Conservation (phyloP, 2,797 vertebrate species). For the Pantherophis vulpinus region DNA sequence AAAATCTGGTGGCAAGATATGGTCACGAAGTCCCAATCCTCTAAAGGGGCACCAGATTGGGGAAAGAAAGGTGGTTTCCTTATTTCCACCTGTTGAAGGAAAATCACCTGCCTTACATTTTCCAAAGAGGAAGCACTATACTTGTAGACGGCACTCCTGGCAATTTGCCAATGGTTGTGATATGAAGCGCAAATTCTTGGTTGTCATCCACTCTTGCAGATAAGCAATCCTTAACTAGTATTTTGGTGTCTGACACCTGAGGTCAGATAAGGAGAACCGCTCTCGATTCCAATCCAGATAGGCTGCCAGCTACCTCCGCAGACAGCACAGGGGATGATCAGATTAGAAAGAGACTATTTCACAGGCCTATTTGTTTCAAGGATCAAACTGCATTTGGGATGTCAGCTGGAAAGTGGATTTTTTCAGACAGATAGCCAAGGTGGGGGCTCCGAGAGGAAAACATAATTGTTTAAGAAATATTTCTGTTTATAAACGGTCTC, state of each 20-base stretch:
- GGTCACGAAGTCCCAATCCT: background rate
- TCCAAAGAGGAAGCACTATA: background rate
- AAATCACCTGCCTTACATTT: background rate
- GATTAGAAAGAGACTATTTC: constrained; percentile 10
- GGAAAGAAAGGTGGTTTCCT: background rate
- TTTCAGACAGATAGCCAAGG: constrained; percentile 18
- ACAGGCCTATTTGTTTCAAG: background rate
- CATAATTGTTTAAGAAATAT: constrained; percentile 1
- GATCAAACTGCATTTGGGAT: constrained; percentile 21
- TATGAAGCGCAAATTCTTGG: background rate
- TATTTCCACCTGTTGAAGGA: background rate
- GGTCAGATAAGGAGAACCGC: background rate
- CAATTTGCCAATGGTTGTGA: constrained; percentile 16
- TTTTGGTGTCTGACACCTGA: background rate
- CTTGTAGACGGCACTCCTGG: constrained; percentile 5
- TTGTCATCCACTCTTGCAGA: constrained; percentile 22
- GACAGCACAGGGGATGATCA: constrained; percentile 4
- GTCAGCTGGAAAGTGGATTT: constrained; percentile 15
- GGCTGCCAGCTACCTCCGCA: background rate
- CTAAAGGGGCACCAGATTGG: background rate
- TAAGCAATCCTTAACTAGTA: background rate
- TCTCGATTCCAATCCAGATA: background rate
- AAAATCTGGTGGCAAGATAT: background rate
- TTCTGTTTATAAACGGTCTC: background rate
- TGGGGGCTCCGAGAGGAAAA: background rate